A percentile compares a stretch with the other conserved stretches of the same genome.
Conservation (phyloP, 2,888 invertebrate species). For the Lasioglossum figueresi region DNA sequence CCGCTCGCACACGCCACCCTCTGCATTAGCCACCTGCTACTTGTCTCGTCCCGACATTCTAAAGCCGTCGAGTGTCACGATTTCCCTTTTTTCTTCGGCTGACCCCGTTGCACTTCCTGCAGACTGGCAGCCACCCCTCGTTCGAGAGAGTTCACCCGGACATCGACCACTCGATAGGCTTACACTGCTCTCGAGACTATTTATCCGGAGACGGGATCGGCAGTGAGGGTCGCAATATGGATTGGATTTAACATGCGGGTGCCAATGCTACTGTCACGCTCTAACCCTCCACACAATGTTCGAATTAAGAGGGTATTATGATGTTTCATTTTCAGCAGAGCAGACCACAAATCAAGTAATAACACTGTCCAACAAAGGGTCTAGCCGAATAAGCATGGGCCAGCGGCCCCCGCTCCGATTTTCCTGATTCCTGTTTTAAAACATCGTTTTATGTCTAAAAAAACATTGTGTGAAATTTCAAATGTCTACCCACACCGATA, state of each 20-base stretch:
- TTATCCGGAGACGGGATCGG: slow-evolving; percentile 15
- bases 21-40: slow-evolving; percentile 79
- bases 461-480: no score
- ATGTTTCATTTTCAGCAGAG: background rate
- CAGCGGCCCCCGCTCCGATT: no score
- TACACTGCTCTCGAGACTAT: slow-evolving; percentile 11
- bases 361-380: no score
- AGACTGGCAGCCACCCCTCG: slow-evolving; percentile 31
- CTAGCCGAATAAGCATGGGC: no score
- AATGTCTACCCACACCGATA: no score
- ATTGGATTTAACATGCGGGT: background rate
- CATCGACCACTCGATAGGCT: slow-evolving; percentile 18
- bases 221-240: no score
- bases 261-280: background rate
- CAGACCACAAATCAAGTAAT: no score
- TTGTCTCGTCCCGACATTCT: slow-evolving; percentile 69
- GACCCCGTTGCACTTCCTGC: slow-evolving; percentile 58
- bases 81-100: slow-evolving; percentile 48
- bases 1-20: slow-evolving; percentile 60
- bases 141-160: slow-evolving; percentile 25
- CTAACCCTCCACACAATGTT: background rate
- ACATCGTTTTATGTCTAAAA: no score
- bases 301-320: background rate
- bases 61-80: slow-evolving; percentile 44
- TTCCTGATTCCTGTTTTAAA: no score